Base-by-base conservation (phyloP, 1,140 invertebrate genomes). In the Aphis craccivora region DNA sequence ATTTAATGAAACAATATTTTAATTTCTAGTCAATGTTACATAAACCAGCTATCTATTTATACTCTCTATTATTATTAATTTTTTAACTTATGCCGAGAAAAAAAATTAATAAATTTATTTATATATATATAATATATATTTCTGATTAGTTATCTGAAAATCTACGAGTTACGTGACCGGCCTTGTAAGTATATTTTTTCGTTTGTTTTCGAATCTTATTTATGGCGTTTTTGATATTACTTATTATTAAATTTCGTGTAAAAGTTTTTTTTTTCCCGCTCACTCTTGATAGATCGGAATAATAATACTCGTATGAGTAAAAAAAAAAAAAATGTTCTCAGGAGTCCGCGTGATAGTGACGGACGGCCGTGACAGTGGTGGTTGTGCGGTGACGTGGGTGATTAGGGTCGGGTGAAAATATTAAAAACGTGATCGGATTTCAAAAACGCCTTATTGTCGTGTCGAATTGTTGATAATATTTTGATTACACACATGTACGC, bases 371-470 rank as follows among this genome's bases (percentile, higher is more conserved):
- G 30, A n/a, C 14, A 30, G 60, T 30, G 40, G 40, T 30, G 37
- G 40, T 11, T 23, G 83, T 14, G 60, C 30, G 30, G 60, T 76
- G 60, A 76, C 60, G 30, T 76, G n/a, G 60, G 60, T 55, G 89
- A 90, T 90, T 90, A 90, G 53, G 48, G 48, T 67, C 53, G 51
- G 51, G n/a, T 90, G 89, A 43, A 90, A 90, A 90, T 90, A 90
- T 90, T 90, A 90, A 90, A 90, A 90, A 90, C 89, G 89, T 90
- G 89, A 90, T 90, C 55, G 22, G 89, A 67, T 67, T 67, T 60
- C 53, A 35, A 67, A 90, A 90, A 40, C 35, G 81, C 20, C 22
- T 83, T 37, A 37, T 35, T 83, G 81, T 76, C 30, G 5, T n/a
- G 20, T 40, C 81, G 81, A 83, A 9, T 83, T 18, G 76, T 83